Evolutionary conservation across 2,888 invertebrate species (phyloP), one percentile per base, ranked within the genome.

Genomic region (Cylindroiulus punctatus): DNA sequence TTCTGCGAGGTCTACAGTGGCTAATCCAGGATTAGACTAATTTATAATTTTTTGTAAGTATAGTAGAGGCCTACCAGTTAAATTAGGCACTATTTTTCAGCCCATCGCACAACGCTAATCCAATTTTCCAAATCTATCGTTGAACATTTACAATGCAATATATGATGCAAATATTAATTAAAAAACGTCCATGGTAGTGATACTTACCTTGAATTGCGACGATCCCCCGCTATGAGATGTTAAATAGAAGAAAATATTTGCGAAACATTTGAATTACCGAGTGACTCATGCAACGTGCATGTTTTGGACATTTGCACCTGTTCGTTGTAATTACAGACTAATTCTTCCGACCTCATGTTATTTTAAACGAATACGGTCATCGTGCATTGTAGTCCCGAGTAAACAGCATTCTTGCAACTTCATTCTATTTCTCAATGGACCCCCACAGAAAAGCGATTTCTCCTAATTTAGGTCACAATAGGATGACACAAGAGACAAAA

Each of bases 401-500:
- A 65, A 65, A 65, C 65, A 65, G 5, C 12, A 10, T 65, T 26
- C 26, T 26, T 65, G 65, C 65, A 65, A 65, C 3, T 65, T 65
- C 65, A 65, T 65, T n/a, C 65, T 65, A 65, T 65, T 65, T 65
- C 26, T 65, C 26, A 65, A 65, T 26, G 65, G 65, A 65, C 65
- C 26, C 65, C 65, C 26, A n/a, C n/a, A 65, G 65, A 4, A 65
- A 65, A 65, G 26, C 65, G 65, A 65, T 65, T 65, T 65, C 10
- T 65, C 26, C 12, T 4, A 65, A 65, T 65, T 22, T 65, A 26
- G 65, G 65, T n/a, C 65, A 65, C 65, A 65, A 65, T n/a, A 65
- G 65, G 65, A 65, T 65, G 65, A 65, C 65, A 65, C 65, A 65
- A 65, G 65, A 65, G 65, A 65, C 65, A 65, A 65, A 65, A 65